A percentile compares a stretch with the other conserved stretches of the same genome.
Evolutionary conservation across 2,113 vertebrate species (phyloP).

Genomic region (Neolamprologus caudopunctatus): DNA sequence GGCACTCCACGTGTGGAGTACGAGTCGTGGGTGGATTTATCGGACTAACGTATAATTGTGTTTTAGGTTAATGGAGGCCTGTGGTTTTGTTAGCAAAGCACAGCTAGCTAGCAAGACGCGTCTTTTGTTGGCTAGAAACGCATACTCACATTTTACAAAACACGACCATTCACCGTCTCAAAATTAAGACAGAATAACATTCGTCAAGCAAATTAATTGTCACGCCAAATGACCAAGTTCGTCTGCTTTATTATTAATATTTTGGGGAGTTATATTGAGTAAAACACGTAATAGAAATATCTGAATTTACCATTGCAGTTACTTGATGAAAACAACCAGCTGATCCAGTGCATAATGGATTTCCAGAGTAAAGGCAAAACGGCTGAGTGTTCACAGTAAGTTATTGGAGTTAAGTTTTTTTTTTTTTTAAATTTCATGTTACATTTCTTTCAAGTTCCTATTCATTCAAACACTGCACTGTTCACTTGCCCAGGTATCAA

Average conservation of each 20-base stretch:
- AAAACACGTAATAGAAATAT: neutral
- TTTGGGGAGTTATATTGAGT: neutral
- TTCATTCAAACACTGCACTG: neutral
- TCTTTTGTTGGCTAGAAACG: slow-evolving; percentile 64
- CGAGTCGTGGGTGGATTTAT: neutral
- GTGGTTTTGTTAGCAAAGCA: slow-evolving; percentile 55
- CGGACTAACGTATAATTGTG: neutral
- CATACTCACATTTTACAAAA: slow-evolving; percentile 22
- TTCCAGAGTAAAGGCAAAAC: slow-evolving; percentile 99
- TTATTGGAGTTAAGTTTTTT: neutral
- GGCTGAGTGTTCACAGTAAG: slow-evolving; percentile 98
- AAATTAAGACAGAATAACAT: neutral
- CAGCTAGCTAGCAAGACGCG: slow-evolving; percentile 35
- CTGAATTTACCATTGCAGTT: slow-evolving; percentile 74
- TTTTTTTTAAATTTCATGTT: rapidly evolving
- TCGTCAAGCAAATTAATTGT: neutral
- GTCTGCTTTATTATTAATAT: neutral
- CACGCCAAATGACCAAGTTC: neutral
- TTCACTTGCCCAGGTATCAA: slow-evolving; percentile 81
- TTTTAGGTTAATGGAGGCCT: slow-evolving; percentile 38
- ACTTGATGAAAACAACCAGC: slow-evolving; percentile 98
- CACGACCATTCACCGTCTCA: neutral
- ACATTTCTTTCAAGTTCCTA: neutral
- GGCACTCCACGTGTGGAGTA: neutral
- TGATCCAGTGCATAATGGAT: slow-evolving; percentile 99